Percentiles rank a stretch among this genome's conserved stretches.
These are phyloP conservation scores for Phenganax marumi DNA, from an alignment of 92 coral and sea anemone species.

Conservation along the genomic window DNA sequence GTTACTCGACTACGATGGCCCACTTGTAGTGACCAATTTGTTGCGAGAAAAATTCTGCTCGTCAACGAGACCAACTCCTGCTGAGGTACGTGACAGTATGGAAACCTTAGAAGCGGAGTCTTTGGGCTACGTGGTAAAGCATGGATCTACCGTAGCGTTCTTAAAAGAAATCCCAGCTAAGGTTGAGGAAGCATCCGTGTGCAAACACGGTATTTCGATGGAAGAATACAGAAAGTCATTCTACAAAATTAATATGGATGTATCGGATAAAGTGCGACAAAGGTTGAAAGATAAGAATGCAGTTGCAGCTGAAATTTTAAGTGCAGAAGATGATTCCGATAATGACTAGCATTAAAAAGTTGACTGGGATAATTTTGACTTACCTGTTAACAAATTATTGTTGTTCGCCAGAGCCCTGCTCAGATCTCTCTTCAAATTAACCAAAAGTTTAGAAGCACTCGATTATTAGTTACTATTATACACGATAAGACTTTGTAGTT, in stretches of 20 bases:
- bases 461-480: no score
- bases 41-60: conserved; percentile 27
- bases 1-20: conserved; percentile 13
- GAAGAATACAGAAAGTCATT: not conserved
- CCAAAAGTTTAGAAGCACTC: no score
- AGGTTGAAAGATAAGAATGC: not conserved
- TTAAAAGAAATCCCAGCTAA: not conserved
- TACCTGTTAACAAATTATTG: no score
- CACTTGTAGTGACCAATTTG: conserved; percentile 16
- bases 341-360: no score
- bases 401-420: no score
- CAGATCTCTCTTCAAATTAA: no score
- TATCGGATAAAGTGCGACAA: conserved; percentile 1
- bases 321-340: conserved; percentile 13
- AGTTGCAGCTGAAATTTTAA: conserved; percentile 6
- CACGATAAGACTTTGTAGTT: no score
- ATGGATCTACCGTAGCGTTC: conserved; percentile 11
- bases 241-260: not conserved
- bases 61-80: no score
- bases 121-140: conserved; percentile 3
- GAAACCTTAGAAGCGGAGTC: not conserved
- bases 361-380: no score
- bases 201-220: no score
- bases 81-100: conserved; percentile 19
- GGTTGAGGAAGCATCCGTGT: not conserved